Percentiles rank a stretch among this genome's conserved stretches.
phyloP scores from a whole-genome alignment of 2,113 vertebrate genomes.

The Xenopus tropicalis region DNA sequence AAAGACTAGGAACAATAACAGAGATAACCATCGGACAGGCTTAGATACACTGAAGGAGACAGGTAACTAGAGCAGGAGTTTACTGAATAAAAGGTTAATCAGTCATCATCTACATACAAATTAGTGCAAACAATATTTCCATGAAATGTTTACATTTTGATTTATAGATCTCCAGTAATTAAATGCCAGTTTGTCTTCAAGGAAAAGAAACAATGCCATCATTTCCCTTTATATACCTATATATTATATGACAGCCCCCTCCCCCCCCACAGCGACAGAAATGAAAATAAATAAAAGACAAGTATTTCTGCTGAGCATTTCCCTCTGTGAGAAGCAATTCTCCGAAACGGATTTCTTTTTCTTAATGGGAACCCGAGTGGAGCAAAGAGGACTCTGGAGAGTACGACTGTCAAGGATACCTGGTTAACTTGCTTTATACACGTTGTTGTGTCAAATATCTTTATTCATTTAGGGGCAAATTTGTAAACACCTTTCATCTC shows the following conservation, averaged over 20 bases:
- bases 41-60: no score
- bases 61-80: no score
- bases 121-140: no score
- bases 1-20: no score
- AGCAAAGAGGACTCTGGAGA: not conserved
- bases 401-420: not conserved
- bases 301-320: not conserved
- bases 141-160: no score
- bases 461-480: slow-evolving; percentile 23
- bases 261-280: not conserved
- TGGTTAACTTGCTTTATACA: not conserved
- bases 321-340: not conserved
- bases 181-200: no score
- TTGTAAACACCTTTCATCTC: slow-evolving; percentile 39
- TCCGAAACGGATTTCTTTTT: not conserved
- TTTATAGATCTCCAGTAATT: no score
- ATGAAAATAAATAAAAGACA: not conserved
- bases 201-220: no score
- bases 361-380: not conserved
- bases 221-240: no score
- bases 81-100: no score
- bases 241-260: not conserved
- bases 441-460: slow-evolving; percentile 32
- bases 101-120: no score
- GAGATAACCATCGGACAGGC: no score